Evolutionary conservation across 2,113 vertebrate species (phyloP).

Genomic region (Euleptes europaea): DNA sequence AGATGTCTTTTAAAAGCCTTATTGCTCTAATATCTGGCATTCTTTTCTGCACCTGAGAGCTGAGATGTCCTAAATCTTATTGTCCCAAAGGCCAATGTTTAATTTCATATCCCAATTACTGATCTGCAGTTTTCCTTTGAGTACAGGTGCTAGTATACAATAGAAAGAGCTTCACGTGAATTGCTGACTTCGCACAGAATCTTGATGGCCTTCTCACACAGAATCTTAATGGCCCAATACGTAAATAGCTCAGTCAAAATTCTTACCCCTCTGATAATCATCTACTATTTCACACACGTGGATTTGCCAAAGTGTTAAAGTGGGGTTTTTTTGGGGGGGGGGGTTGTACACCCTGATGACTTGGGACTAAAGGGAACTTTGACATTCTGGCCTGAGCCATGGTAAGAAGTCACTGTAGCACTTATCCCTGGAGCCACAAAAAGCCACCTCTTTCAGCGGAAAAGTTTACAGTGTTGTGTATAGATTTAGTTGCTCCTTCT

Average conservation of each 20-base stretch:
- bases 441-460: conserved; percentile 54
- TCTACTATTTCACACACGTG: conserved; percentile 12
- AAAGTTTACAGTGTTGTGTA: conserved; percentile 71
- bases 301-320: conserved; percentile 39
- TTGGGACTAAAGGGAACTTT: conserved; percentile 61
- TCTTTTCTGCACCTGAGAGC: conserved; percentile 4
- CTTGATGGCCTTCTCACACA: conserved; percentile 43
- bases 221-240: conserved; percentile 45
- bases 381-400: conserved; percentile 59
- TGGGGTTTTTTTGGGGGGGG: conserved; percentile 17
- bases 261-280: conserved; percentile 26
- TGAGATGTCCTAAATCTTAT: conserved; percentile 10
- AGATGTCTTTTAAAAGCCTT: conserved; percentile 24
- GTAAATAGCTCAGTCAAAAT: conserved; percentile 1
- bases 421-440: conserved; percentile 40
- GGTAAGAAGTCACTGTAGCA: conserved; percentile 33
- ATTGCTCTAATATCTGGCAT: conserved; percentile 17
- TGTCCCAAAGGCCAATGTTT: conserved; percentile 27
- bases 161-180: conserved; percentile 30
- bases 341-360: conserved; percentile 41
- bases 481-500: conserved; percentile 70
- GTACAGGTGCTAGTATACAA: conserved; percentile 34
- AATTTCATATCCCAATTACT: background rate
- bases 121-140: conserved; percentile 67
- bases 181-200: conserved; percentile 17